Evolutionary conservation across 2,113 vertebrate genomes (phyloP), one percentile per base, ranked within the genome.

Genomic region (Daboia siamensis): DNA sequence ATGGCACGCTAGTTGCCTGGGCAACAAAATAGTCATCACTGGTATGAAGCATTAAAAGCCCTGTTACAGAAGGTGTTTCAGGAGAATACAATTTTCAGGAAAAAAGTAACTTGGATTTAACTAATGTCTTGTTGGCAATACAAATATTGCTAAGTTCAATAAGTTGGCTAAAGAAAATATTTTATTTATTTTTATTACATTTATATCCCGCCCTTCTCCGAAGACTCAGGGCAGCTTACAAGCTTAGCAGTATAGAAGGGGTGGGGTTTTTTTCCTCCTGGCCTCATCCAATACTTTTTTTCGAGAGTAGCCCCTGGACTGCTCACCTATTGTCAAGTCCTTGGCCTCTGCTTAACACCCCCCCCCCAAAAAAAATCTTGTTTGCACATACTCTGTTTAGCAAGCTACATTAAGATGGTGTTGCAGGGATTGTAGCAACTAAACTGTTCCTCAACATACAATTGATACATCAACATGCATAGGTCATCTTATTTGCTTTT

Each of bases 21-120:
- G 95, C 88, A 95, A 96, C 96, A 94, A 94, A 95, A 90, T 87
- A 91, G 93, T 61, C 95, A 48, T 92, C 91, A 59, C 57, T 91
- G 90, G 91, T 91, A 44, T 23, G 90, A 94, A 94, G 90, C 17
- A 57, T 7, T 90, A 93, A 92, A 52, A 59, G 90, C 74, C 33
- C 6, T 91, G 64, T 86, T 89, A 46, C 0, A 5, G 84, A 5
- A 91, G 91, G 90, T 91, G 74, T 80, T 89, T 54, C 0, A 4
- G 84, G 3, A 91, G 91, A 91, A 89, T 1, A 90, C 17, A 92
- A 90, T 90, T 91, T 89, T 92, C 12, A 3, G 69, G 15, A 13
- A 46, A 89, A 85, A 90, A 90, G 89, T 84, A 94, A 95, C 94
- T 93, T 59, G 85, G 1, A 59, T 92, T 46, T 57, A 88, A 54